Percentiles rank a stretch among this genome's conserved stretches.
phyloP scores from a whole-genome alignment of 1,140 invertebrate genomes.

The Vanessa tameamea region DNA sequence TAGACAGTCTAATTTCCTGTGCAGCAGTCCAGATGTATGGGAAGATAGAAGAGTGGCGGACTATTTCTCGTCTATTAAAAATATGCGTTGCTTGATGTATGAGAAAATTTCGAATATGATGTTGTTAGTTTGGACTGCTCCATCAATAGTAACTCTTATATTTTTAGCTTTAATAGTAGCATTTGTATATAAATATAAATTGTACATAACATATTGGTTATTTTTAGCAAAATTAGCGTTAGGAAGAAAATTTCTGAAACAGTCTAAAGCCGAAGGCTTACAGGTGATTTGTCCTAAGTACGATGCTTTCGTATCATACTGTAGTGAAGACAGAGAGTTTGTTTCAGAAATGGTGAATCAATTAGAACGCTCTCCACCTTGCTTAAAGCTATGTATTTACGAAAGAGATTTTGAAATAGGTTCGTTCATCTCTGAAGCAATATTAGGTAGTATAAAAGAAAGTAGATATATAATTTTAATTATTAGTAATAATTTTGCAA shows the following conservation, averaged over 20 bases:
- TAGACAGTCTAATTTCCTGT: slow-evolving; percentile 57
- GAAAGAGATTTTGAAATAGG: slow-evolving; percentile 85
- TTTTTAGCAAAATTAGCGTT: slow-evolving; percentile 78
- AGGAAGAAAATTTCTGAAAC: slow-evolving; percentile 68
- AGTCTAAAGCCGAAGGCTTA: slow-evolving; percentile 37
- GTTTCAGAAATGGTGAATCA: slow-evolving; percentile 81
- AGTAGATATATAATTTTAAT: slow-evolving; percentile 84
- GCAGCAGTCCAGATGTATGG: slow-evolving; percentile 73
- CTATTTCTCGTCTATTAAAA: slow-evolving; percentile 65
- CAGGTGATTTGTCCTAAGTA: slow-evolving; percentile 74
- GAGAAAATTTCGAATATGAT: slow-evolving; percentile 63
- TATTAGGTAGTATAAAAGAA: slow-evolving; percentile 82
- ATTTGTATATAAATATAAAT: slow-evolving; percentile 67
- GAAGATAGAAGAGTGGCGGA: slow-evolving; percentile 64
- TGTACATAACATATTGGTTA: slow-evolving; percentile 81
- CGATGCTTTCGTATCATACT: slow-evolving; percentile 86
- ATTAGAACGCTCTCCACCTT: slow-evolving; percentile 81
- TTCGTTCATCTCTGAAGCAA: slow-evolving; percentile 82
- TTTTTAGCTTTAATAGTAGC: slow-evolving; percentile 44
- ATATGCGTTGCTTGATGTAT: slow-evolving; percentile 55
- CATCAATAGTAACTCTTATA: slow-evolving; percentile 47
- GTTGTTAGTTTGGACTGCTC: slow-evolving; percentile 63
- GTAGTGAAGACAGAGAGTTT: slow-evolving; percentile 83
- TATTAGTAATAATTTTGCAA: slow-evolving; percentile 84
- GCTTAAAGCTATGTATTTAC: slow-evolving; percentile 83